Percentiles rank a stretch among this genome's conserved stretches.
Evolutionary conservation across 2,797 vertebrate species (phyloP).

Genomic region (Sebastes oblongus): DNA sequence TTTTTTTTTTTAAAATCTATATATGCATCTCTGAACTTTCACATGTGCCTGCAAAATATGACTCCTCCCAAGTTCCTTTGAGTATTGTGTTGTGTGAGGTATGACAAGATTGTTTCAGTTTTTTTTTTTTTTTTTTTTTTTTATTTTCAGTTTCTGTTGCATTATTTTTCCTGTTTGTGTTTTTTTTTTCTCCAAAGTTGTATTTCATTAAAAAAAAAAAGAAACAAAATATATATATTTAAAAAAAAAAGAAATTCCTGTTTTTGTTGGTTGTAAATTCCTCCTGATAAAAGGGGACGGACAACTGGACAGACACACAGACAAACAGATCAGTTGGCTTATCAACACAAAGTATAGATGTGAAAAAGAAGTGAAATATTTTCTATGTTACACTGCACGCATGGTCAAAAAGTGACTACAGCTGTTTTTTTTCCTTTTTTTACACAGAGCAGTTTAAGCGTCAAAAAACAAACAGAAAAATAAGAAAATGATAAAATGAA

Average conservation of each 20-base stretch:
- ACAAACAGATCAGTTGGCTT: constrained; percentile 82
- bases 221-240: constrained; percentile 55
- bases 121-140: constrained; percentile 57
- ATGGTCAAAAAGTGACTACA: constrained; percentile 86
- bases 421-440: constrained; percentile 72
- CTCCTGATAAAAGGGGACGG: constrained; percentile 84
- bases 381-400: constrained; percentile 85
- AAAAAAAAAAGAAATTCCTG: constrained; percentile 72
- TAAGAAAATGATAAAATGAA: constrained; percentile 73
- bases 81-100: constrained; percentile 87
- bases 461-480: constrained; percentile 77
- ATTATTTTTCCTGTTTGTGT: constrained; percentile 74
- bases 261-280: constrained; percentile 82
- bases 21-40: constrained; percentile 72
- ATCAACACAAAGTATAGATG: constrained; percentile 80
- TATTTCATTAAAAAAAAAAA: constrained; percentile 69
- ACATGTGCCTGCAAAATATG: constrained; percentile 77
- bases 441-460: constrained; percentile 84
- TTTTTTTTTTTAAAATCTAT: constrained; percentile 50
- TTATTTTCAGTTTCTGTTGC: constrained; percentile 76
- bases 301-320: constrained; percentile 78
- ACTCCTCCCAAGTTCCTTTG: constrained; percentile 79
- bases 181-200: constrained; percentile 72
- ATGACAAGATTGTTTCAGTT: constrained; percentile 83
- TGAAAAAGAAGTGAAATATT: constrained; percentile 80